These are phyloP conservation scores for Saguinus midas DNA, from an alignment of 2,113 vertebrate genomes.

Conservation along the genomic window DNA sequence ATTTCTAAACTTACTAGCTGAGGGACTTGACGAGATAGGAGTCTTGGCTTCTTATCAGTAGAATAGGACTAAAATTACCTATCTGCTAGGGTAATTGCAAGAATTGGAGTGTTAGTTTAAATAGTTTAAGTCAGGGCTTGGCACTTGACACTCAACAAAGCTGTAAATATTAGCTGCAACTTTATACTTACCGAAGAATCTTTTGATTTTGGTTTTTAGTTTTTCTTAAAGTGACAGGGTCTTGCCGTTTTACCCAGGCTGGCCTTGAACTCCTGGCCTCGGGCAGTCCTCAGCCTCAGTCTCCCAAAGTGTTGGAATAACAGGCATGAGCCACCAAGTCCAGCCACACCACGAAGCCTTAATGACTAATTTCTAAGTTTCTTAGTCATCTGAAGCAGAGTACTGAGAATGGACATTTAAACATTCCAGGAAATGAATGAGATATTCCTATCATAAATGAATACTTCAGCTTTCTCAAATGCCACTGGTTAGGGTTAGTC, in stretches of 20 bases:
- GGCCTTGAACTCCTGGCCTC: too few species aligned
- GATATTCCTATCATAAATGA: neutral
- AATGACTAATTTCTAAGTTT: neutral
- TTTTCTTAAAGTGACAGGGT: too few species aligned
- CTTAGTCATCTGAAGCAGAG: neutral
- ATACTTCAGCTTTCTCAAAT: neutral
- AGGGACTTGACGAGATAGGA: neutral
- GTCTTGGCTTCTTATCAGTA: neutral
- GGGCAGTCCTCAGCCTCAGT: too few species aligned
- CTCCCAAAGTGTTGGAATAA: too few species aligned
- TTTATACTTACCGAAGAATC: neutral
- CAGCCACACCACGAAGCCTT: neutral
- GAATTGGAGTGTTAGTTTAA: neutral
- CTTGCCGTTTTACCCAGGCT: too few species aligned
- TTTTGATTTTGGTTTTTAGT: neutral
- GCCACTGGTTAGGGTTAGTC: neutral
- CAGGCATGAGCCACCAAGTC: too few species aligned
- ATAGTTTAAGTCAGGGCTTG: neutral
- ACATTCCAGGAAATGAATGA: neutral
- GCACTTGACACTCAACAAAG: neutral
- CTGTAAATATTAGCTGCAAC: neutral
- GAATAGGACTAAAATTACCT: neutral
- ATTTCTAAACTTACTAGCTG: neutral
- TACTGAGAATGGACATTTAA: neutral
- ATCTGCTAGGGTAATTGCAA: neutral